Evolutionary conservation across 2,113 vertebrate species (phyloP).

Genomic region (Atractosteus spatula): DNA sequence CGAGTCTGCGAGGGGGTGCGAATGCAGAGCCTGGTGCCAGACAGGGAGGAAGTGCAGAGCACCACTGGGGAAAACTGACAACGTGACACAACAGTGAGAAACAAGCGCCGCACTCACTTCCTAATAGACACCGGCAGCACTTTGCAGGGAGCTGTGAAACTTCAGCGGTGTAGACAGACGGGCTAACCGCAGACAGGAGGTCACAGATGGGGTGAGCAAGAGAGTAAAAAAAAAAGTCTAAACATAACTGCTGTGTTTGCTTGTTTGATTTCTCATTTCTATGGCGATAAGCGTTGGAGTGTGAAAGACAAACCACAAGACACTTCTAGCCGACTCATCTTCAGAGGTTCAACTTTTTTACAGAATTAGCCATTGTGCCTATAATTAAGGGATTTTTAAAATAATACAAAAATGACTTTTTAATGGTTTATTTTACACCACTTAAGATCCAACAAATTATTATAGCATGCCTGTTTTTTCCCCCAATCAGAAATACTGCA

Average conservation of each 20-base stretch:
- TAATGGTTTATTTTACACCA: too few species aligned
- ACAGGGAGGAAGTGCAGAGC: constrained; percentile 9
- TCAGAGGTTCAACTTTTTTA: background rate
- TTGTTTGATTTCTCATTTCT: constrained; percentile 10
- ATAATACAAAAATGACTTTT: too few species aligned
- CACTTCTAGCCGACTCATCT: background rate
- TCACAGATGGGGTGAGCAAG: background rate
- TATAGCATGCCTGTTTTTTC: too few species aligned
- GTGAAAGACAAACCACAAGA: background rate
- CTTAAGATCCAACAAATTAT: too few species aligned
- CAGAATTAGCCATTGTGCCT: background rate
- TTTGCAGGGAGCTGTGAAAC: constrained; percentile 11
- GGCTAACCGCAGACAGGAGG: constrained; percentile 20
- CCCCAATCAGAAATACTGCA: too few species aligned
- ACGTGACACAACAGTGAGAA: constrained; percentile 9
- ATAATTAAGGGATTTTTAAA: too few species aligned
- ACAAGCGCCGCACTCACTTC: constrained; percentile 12
- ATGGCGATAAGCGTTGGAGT: background rate
- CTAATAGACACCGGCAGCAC: constrained; percentile 14
- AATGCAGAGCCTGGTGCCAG: constrained; percentile 23
- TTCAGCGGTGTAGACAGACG: constrained; percentile 14
- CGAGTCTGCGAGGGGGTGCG: constrained; percentile 1
- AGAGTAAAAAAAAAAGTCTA: background rate
- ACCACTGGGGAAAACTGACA: background rate
- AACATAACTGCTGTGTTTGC: background rate